Conservation (phyloP, 2,797 vertebrate genomes). For the Basileuterus tristriatus region DNA sequence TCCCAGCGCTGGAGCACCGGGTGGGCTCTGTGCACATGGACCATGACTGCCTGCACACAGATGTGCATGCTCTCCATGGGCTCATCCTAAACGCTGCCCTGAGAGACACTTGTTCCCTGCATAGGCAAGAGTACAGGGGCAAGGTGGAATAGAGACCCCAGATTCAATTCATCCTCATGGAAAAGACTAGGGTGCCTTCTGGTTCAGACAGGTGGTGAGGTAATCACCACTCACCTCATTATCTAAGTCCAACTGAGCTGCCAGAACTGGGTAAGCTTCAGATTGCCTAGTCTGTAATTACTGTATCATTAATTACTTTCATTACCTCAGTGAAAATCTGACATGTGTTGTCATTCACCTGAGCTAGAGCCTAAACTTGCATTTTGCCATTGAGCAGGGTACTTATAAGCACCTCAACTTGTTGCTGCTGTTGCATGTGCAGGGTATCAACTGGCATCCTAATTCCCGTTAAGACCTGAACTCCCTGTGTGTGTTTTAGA, state of each 20-base stretch:
- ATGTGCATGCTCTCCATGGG: background rate
- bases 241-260: background rate
- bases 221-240: background rate
- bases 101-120: background rate
- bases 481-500: background rate
- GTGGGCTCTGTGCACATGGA: accelerated
- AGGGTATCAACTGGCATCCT: background rate
- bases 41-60: accelerated
- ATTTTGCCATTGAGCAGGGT: background rate
- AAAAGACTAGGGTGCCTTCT: background rate
- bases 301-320: background rate
- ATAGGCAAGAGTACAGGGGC: background rate
- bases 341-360: background rate
- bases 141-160: background rate
- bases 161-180: background rate
- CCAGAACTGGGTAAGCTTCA: background rate
- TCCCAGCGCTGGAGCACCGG: background rate
- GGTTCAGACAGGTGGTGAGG: background rate
- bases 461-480: background rate
- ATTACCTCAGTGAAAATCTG: background rate
- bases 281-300: background rate
- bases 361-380: background rate
- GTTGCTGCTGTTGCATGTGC: background rate
- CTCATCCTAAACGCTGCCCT: background rate
- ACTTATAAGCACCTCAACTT: background rate